Base-by-base conservation (phyloP, 2,888 invertebrate genomes). In the Leucophenga montana region DNA sequence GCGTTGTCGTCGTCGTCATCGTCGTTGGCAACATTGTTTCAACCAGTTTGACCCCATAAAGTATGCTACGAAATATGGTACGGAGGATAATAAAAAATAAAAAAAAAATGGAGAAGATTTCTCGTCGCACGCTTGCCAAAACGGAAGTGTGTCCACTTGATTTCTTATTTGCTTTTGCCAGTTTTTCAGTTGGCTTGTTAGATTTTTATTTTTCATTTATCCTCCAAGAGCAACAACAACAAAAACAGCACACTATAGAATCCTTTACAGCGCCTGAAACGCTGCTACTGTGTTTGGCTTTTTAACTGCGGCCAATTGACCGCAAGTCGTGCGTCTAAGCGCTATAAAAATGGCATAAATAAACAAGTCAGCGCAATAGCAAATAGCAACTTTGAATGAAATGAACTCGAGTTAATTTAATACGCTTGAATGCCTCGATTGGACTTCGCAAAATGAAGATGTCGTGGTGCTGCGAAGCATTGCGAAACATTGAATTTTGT, bases 31-130 rank as follows among this genome's bases (percentile, higher is more conserved):
- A 22, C 22, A 64, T 64, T 64, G 62, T 64, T 48, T 22, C 62
- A 64, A 48, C 20, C 46, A 64, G 44, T 48, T 27, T 22, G 59
- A 22, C 67, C 54, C 50, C 68, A 61, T 50, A 33, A 56, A 48
- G 59, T 56, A 50, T 50, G 69, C 66, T 39, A 61, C 46, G 31
- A 39, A 67, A 67, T 57, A 57, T 67, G 57, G n/a, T 31, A 31
- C 14, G 54, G n/a, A 46, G 54, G 6, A 46, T 16, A 22, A 44
- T 8, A 67, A 33, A 27, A 33, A n/a, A 50, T 18, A 67, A 69
- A 68, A 71, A 22, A 62, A 48, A 71, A 72, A 68, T 39, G 11
- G 11, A 54, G 66, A 69, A 73, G 67, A 31, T 31, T 31, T 31
- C 22, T 14, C 33, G 27, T 31, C 9, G 16, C 61, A 16, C 50